Evolutionary conservation across 2,888 invertebrate genomes (phyloP).

Genomic region (Hymenopus coronatus): DNA sequence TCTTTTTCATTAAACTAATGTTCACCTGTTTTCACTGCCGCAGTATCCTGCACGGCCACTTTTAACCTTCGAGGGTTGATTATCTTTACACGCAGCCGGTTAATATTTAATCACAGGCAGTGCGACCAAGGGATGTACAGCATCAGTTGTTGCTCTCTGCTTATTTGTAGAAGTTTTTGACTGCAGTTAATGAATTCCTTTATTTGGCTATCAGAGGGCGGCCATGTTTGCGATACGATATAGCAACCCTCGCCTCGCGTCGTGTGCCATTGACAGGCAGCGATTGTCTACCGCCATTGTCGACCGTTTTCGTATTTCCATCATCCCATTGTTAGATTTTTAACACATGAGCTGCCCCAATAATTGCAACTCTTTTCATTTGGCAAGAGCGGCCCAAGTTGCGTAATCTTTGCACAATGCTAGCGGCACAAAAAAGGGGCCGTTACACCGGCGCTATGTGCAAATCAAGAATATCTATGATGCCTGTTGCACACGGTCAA

Average conservation of each 20-base stretch:
- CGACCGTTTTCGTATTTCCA: background rate
- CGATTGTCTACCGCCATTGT: background rate
- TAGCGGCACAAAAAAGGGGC: too few relatives aligned
- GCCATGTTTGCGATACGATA: background rate
- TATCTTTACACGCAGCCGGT: background rate
- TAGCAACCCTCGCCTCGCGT: background rate
- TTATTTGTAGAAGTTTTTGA: constrained; percentile 21
- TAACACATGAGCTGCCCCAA: constrained; percentile 19
- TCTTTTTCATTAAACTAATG: background rate
- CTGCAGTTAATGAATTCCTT: constrained; percentile 16
- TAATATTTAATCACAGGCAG: background rate
- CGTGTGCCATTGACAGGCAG: constrained; percentile 3
- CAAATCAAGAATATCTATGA: too few relatives aligned
- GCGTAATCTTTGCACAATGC: too few relatives aligned
- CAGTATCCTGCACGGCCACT: too few relatives aligned
- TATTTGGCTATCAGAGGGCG: background rate
- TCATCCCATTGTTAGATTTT: constrained; percentile 13
- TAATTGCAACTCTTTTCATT: constrained; percentile 20
- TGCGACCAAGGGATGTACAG: background rate
- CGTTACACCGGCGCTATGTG: too few relatives aligned
- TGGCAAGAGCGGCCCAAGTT: background rate
- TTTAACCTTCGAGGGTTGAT: background rate
- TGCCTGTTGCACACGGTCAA: too few relatives aligned
- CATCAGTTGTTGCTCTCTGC: background rate
- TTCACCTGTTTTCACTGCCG: background rate